Conservation (phyloP, 2,797 vertebrate genomes). For the Scolopax bukidnonensis region DNA sequence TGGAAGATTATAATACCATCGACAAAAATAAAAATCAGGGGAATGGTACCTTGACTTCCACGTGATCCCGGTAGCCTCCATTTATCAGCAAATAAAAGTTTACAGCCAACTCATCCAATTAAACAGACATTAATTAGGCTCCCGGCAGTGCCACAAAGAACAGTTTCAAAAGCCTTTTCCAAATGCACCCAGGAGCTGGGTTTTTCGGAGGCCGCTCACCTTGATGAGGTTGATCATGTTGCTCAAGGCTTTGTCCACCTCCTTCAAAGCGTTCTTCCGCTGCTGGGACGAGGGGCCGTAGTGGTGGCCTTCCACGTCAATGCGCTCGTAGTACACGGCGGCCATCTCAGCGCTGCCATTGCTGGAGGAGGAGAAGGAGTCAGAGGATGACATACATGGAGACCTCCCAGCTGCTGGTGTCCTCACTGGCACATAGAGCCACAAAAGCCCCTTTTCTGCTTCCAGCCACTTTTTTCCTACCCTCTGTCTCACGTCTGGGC, state of each 20-base stretch:
- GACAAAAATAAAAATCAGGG: not conserved
- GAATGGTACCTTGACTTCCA: not conserved
- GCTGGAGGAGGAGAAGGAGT: constrained; percentile 49
- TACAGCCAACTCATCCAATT: not conserved
- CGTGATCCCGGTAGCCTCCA: not conserved
- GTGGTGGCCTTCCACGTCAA: constrained; percentile 93
- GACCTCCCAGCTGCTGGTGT: not conserved
- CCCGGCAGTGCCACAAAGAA: not conserved
- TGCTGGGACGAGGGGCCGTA: constrained; percentile 87
- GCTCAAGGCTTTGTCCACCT: constrained; percentile 84
- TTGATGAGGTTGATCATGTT: constrained; percentile 85
- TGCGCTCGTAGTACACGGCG: constrained; percentile 90
- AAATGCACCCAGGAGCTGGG: not conserved
- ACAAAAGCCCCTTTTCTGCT: not conserved
- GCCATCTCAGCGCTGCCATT: constrained; percentile 83
- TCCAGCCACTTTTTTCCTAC: not conserved
- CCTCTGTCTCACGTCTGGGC: accelerated
- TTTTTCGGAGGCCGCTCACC: constrained; percentile 66
- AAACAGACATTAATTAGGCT: not conserved
- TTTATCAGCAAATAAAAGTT: not conserved
- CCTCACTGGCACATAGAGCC: not conserved
- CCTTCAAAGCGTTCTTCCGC: constrained; percentile 79
- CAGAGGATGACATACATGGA: not conserved
- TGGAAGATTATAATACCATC: not conserved
- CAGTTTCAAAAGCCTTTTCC: not conserved